Evolutionary conservation across 2,797 vertebrate species (phyloP).

Genomic region (Diplodus puntazzo): DNA sequence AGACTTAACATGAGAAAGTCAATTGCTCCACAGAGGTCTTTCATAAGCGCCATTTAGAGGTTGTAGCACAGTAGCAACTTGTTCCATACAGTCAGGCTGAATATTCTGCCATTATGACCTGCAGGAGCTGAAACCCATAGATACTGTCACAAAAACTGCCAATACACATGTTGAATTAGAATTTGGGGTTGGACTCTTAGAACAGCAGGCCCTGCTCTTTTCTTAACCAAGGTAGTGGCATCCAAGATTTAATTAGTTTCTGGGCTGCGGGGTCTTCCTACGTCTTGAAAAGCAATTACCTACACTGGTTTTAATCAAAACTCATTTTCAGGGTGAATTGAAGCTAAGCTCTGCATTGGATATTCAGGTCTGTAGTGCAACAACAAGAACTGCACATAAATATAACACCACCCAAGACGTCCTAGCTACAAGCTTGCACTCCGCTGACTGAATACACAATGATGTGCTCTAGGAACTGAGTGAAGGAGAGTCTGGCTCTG

Average conservation of each 20-base stretch:
- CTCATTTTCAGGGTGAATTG: background rate
- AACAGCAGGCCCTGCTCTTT: constrained; percentile 8
- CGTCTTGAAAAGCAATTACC: constrained; percentile 12
- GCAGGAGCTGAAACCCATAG: constrained; percentile 1
- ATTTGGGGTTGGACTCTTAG: background rate
- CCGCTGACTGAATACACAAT: constrained; percentile 5
- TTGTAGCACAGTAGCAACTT: constrained; percentile 9
- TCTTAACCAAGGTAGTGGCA: constrained; percentile 12
- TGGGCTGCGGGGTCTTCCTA: background rate
- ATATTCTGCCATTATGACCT: constrained; percentile 6
- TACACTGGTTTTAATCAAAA: constrained; percentile 29
- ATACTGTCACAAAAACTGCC: background rate
- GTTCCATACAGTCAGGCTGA: constrained; percentile 2
- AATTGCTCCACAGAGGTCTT: constrained; percentile 9
- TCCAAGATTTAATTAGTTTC: constrained; percentile 24
- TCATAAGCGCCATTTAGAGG: constrained; percentile 18
- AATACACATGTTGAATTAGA: constrained; percentile 6
- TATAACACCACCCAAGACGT: constrained; percentile 18
- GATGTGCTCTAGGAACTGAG: background rate
- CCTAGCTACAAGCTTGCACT: background rate
- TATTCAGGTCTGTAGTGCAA: background rate
- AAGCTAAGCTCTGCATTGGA: constrained; percentile 1
- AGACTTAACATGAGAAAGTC: background rate
- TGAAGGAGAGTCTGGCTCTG: background rate
- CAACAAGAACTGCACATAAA: constrained; percentile 2